Conservation (phyloP, 2,888 invertebrate genomes). For the Platycheirus rosarum region DNA sequence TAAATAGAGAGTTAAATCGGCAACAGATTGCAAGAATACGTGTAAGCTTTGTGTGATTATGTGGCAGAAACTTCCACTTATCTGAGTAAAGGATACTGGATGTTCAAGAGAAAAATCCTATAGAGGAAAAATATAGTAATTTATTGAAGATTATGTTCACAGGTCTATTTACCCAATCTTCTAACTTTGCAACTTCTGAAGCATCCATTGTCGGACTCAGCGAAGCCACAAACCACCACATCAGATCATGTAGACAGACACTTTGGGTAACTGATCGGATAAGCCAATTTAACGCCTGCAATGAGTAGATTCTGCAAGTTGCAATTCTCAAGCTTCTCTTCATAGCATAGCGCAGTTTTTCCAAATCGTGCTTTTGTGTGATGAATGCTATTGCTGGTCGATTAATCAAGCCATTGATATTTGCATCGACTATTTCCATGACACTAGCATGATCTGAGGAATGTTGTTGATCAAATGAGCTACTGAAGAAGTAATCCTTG, state of each 20-base stretch:
- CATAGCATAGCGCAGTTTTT: constrained; percentile 92
- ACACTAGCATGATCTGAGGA: constrained; percentile 62
- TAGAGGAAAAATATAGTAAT: not conserved
- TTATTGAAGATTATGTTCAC: not conserved
- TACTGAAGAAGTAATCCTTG: constrained; percentile 53
- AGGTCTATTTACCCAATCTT: constrained; percentile 78
- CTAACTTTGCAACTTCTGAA: constrained; percentile 81
- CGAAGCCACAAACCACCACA: constrained; percentile 98
- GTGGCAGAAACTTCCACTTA: constrained; percentile 88
- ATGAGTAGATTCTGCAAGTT: constrained; percentile 91
- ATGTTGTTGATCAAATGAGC: constrained; percentile 39
- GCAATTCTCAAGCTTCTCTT: constrained; percentile 92
- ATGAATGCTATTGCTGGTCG: constrained; percentile 95
- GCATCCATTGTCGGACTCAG: constrained; percentile 85
- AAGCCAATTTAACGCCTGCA: constrained; percentile 98
- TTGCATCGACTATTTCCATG: constrained; percentile 75
- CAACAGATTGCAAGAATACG: constrained; percentile 93
- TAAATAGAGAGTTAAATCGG: constrained; percentile 94
- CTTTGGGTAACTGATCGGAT: constrained; percentile 95
- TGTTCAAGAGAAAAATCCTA: constrained; percentile 86
- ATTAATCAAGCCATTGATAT: constrained; percentile 77
- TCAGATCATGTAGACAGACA: constrained; percentile 94
- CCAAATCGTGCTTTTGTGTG: constrained; percentile 92
- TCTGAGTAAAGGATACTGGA: constrained; percentile 90
- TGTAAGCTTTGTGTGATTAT: constrained; percentile 91